Evolutionary conservation across 2,888 invertebrate genomes (phyloP), one percentile per base, ranked within the genome.

Genomic region (Smittia sp.): DNA sequence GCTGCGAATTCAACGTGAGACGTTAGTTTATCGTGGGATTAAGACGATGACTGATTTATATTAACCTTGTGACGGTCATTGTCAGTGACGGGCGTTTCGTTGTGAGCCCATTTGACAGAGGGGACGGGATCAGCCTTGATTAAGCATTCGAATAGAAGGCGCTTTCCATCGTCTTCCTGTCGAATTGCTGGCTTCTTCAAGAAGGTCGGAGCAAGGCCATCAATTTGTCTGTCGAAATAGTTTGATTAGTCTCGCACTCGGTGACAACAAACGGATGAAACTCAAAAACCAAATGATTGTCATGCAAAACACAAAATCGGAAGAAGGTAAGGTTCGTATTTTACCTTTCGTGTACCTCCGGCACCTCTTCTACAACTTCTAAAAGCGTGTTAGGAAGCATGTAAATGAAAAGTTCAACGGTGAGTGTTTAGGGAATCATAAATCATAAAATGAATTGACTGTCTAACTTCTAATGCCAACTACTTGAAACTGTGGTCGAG

Each of bases 151-250:
- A 96, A 96, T 79, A 95, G 87, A 78, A 96, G 86, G 82, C 94
- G 88, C 85, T 94, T 94, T 79, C 96, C 96, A 84, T 96, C 95
- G 83, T 96, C 96, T 84, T 96, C 96, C 84, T 98, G 97, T 82
- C 96, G 89, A 84, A 98, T 98, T 79, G 95, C 91, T 76, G 97
- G 97, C 85, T 97, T 97, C 86, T 96, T 95, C 84, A 95, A 92
- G 86, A 98, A 98, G 81, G 96, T 96, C 80, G 97, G 97, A 84
- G 97, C 96, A 84, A 94, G 91, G 81, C 96, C 96, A 86, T 96
- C 96, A 86, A 95, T 93, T 94, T 96, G 95, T 88, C 96, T 96
- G n/a, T 65, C 13, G 65, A 2, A 46, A 58, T 3, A 58, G 22
- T 58, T 20, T 58, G 18, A 32, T 32, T 32, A 58, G 25, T n/a